phyloP scores from a whole-genome alignment of 2,797 vertebrate species.

The Mus caroli region DNA sequence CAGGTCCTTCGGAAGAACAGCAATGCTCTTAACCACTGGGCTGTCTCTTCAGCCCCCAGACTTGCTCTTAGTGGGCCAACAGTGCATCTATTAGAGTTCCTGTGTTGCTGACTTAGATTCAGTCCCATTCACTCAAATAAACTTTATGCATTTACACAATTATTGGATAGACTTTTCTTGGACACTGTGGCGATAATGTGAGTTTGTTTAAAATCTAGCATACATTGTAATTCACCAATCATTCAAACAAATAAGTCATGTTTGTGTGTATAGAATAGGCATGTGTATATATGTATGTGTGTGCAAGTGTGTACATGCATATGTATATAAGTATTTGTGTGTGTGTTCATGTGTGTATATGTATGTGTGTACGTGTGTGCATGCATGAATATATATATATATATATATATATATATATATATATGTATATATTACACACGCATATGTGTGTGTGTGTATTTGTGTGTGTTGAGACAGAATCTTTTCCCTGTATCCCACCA shows the following conservation, averaged over 20 bases:
- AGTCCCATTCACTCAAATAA: conserved; percentile 18
- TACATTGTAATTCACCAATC: not conserved
- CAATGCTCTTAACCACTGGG: not conserved
- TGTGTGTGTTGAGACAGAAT: not conserved
- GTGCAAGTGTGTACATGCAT: not conserved
- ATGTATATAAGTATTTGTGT: not conserved
- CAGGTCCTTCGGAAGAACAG: too few species aligned
- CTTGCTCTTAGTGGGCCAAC: not conserved
- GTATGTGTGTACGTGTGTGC: rapidly evolving
- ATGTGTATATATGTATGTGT: not conserved
- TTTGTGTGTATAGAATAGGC: not conserved
- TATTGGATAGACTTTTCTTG: not conserved
- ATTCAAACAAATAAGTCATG: not conserved
- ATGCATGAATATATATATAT: not conserved
- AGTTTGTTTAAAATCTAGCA: not conserved
- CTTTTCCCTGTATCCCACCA: not conserved
- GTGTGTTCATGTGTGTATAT: not conserved
- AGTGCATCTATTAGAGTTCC: not conserved
- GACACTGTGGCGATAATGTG: not conserved
- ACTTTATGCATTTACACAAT: conserved; percentile 6
- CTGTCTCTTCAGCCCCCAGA: not conserved
- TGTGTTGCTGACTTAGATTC: not conserved
- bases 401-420: not conserved
- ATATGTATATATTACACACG: not conserved
- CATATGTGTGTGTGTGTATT: not conserved